Conservation (phyloP, 2,797 vertebrate genomes). For the Acropternis orthonyx region DNA sequence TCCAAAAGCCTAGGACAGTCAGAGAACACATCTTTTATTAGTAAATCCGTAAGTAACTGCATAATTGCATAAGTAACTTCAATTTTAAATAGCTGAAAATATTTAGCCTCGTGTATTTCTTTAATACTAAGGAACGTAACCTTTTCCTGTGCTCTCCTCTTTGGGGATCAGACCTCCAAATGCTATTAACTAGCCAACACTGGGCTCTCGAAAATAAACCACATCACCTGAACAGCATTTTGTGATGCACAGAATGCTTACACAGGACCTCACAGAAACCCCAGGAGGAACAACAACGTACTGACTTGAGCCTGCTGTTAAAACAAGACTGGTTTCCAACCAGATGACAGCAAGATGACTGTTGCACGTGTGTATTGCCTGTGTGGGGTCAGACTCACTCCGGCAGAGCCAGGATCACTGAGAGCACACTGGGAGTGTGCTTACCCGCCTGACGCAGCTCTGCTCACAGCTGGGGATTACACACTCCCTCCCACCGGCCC, state of each 20-base stretch:
- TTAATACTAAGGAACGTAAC: neutral
- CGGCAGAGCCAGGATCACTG: neutral
- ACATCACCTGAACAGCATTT: neutral
- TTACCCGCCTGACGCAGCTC: neutral
- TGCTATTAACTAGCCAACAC: neutral
- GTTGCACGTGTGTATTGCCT: accelerated
- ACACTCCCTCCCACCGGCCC: accelerated
- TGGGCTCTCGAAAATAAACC: neutral
- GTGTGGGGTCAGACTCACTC: neutral
- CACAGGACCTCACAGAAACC: neutral
- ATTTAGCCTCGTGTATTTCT: neutral
- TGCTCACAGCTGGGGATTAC: neutral
- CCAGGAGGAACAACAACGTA: neutral
- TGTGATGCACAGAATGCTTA: neutral
- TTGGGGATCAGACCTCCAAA: neutral
- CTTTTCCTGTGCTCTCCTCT: neutral
- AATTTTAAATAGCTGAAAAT: neutral
- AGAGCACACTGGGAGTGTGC: neutral
- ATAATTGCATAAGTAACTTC: neutral
- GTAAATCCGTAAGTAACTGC: no score
- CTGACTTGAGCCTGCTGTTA: neutral
- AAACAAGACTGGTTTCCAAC: neutral
- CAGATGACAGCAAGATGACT: neutral
- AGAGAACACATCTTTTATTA: neutral
- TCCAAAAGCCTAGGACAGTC: constrained; percentile 86